These are phyloP conservation scores for Lymantria monacha DNA, from an alignment of 2,888 invertebrate genomes.

Conservation along the genomic window DNA sequence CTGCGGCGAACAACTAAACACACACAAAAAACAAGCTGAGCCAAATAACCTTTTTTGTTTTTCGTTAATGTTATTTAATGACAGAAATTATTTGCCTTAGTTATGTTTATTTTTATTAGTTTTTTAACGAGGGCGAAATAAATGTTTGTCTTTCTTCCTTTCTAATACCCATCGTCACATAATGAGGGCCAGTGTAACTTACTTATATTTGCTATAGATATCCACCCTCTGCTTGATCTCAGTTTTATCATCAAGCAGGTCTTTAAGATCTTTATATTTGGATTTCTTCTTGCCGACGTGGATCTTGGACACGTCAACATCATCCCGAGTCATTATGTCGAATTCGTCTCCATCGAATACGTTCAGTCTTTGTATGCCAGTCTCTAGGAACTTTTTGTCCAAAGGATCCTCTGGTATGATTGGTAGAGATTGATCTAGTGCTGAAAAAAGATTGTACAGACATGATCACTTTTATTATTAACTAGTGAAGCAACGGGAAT, in stretches of 20 bases:
- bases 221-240: constrained; percentile 75
- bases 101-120: too few relatives aligned
- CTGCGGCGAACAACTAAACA: too few relatives aligned
- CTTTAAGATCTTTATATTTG: constrained; percentile 81
- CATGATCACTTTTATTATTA: too few relatives aligned
- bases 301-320: constrained; percentile 72
- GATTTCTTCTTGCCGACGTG: constrained; percentile 83
- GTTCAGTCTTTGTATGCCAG: constrained; percentile 83
- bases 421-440: constrained; percentile 78
- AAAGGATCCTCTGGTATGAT: constrained; percentile 84
- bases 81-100: too few relatives aligned
- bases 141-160: too few relatives aligned
- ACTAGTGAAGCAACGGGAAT: too few relatives aligned
- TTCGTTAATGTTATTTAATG: too few relatives aligned
- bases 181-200: too few relatives aligned
- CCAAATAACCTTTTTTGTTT: too few relatives aligned
- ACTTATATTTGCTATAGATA: constrained; percentile 83
- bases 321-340: constrained; percentile 86
- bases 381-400: constrained; percentile 77
- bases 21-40: too few relatives aligned
- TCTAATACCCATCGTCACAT: too few relatives aligned
- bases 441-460: constrained; percentile 34
- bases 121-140: too few relatives aligned
- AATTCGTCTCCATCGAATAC: constrained; percentile 90
- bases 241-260: constrained; percentile 87